Conservation (phyloP, 2,888 invertebrate species). For the Nysson spinosus region DNA sequence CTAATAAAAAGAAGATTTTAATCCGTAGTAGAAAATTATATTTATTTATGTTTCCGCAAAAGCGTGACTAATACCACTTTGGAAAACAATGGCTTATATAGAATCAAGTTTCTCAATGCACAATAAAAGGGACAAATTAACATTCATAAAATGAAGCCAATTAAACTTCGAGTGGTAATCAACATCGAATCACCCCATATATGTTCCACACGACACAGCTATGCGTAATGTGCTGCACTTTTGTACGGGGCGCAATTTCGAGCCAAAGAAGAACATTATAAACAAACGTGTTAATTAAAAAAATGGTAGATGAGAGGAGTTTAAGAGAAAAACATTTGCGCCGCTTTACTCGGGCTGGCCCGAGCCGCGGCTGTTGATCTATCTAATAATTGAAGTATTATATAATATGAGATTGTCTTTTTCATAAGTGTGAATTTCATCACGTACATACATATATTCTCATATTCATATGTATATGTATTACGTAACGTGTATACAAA, state of each 20-base stretch:
- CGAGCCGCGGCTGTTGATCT: slow-evolving; percentile 41
- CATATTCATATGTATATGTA: background rate
- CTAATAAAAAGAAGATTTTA: too few relatives aligned
- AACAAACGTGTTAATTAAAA: slow-evolving; percentile 11
- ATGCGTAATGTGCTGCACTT: slow-evolving; percentile 45
- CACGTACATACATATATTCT: slow-evolving; percentile 28
- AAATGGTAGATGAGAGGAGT: slow-evolving; percentile 16
- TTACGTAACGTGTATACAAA: background rate
- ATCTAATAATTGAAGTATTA: slow-evolving; percentile 34
- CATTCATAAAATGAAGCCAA: too few relatives aligned
- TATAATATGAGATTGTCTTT: slow-evolving; percentile 41
- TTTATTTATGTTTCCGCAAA: too few relatives aligned
- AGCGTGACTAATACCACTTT: too few relatives aligned
- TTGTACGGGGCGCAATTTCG: slow-evolving; percentile 50
- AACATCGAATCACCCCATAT: slow-evolving; percentile 17
- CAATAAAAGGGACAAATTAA: too few relatives aligned
- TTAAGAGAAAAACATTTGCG: slow-evolving; percentile 39
- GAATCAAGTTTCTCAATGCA: too few relatives aligned
- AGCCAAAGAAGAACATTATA: slow-evolving; percentile 25
- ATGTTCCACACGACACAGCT: slow-evolving; percentile 9
- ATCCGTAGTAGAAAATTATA: too few relatives aligned
- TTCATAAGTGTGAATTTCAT: slow-evolving; percentile 54
- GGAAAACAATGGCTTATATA: too few relatives aligned
- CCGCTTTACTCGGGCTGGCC: slow-evolving; percentile 54
- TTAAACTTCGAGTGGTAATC: background rate